phyloP scores from a whole-genome alignment of 1,140 invertebrate species.

The Phocides pigmalion region DNA sequence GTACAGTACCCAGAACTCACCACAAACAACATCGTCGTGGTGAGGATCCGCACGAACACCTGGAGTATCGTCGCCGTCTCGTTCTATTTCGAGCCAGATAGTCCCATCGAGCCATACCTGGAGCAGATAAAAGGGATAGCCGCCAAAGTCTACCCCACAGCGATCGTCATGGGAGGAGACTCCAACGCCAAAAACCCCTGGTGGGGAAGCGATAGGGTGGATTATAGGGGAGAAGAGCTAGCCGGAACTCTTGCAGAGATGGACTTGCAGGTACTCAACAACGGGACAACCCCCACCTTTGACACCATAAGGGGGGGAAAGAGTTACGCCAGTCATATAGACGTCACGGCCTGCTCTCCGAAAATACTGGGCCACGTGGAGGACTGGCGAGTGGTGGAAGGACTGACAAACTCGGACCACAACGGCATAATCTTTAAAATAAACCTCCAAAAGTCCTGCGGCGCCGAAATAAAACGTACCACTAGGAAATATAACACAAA shows the following conservation, averaged over 20 bases:
- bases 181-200: background rate
- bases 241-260: background rate
- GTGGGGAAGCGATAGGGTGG: background rate
- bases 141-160: background rate
- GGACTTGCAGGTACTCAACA: background rate
- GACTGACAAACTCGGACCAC: slow-evolving; percentile 12
- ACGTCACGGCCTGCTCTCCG: slow-evolving; percentile 12
- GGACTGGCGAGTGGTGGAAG: background rate
- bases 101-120: background rate
- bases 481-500: slow-evolving; percentile 18
- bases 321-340: slow-evolving; percentile 8
- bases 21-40: background rate
- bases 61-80: background rate
- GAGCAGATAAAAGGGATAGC: background rate
- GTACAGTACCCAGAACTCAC: background rate
- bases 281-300: background rate
- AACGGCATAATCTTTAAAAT: background rate
- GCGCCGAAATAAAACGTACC: background rate
- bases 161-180: background rate
- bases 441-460: background rate
- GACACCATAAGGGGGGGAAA: slow-evolving; percentile 2
- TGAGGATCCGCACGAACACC: background rate
- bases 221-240: slow-evolving; percentile 2
- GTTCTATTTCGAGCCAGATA: background rate
- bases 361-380: background rate